Evolutionary conservation across 2,797 vertebrate genomes (phyloP).

Genomic region (Hippocampus kuda): DNA sequence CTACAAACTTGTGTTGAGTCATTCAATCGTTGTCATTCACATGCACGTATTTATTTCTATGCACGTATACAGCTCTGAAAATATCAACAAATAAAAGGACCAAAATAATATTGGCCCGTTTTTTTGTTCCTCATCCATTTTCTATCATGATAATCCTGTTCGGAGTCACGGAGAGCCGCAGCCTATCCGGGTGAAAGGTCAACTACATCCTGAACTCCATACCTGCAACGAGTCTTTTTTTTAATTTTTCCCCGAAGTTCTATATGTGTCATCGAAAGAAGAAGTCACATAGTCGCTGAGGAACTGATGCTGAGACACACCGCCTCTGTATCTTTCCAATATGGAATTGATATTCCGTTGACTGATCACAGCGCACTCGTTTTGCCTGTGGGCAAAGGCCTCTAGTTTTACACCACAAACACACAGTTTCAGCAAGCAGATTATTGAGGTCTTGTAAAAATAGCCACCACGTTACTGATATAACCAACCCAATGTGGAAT

Average conservation of each 20-base stretch:
- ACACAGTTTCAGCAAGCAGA: neutral
- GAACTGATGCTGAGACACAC: neutral
- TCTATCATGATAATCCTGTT: neutral
- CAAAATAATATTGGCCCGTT: neutral
- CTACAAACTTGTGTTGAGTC: neutral
- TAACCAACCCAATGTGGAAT: neutral
- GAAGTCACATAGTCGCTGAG: neutral
- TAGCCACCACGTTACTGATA: neutral
- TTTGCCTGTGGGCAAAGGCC: neutral
- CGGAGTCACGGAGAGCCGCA: neutral
- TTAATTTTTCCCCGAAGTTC: too few species aligned
- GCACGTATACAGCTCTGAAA: neutral
- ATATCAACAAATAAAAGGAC: neutral
- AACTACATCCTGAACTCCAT: neutral
- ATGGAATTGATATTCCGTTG: neutral
- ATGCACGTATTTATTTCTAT: neutral
- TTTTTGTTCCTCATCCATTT: neutral
- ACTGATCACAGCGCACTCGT: neutral
- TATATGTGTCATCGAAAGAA: too few species aligned
- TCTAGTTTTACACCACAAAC: neutral
- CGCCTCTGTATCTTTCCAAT: neutral
- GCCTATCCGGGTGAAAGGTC: too few species aligned
- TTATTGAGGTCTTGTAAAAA: neutral
- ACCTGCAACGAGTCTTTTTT: too few species aligned
- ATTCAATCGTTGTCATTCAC: neutral